These are phyloP conservation scores for Neelides folsomi DNA, from an alignment of 2,888 invertebrate species.

Conservation along the genomic window DNA sequence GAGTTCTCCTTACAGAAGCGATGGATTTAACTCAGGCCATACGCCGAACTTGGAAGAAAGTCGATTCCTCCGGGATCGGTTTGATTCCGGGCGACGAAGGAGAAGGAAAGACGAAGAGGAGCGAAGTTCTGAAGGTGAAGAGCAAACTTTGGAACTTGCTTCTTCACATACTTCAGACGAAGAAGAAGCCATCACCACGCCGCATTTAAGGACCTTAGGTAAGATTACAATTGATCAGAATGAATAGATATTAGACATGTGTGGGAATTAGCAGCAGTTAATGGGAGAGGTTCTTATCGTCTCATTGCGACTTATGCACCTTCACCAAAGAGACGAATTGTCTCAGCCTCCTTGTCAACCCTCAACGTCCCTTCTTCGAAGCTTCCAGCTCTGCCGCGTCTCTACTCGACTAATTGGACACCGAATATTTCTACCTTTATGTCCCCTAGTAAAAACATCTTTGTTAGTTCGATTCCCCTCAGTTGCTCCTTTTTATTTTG, in stretches of 20 bases:
- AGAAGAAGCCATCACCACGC: conserved; percentile 41
- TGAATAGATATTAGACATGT: not conserved
- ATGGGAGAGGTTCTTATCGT: conserved; percentile 20
- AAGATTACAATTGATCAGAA: conserved; percentile 1
- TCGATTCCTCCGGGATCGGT: conserved; percentile 9
- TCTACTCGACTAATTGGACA: conserved; percentile 33
- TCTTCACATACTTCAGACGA: conserved; percentile 94
- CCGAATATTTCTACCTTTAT: conserved; percentile 26
- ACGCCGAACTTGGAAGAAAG: conserved; percentile 9
- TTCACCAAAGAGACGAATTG: conserved; percentile 19
- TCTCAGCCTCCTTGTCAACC: conserved; percentile 30
- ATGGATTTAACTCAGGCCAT: conserved; percentile 23
- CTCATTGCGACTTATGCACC: conserved; percentile 15
- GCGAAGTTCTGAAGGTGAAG: conserved; percentile 42
- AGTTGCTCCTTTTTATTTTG: not conserved
- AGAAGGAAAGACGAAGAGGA: conserved; percentile 22
- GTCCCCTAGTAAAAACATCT: not conserved
- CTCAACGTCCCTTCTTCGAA: conserved; percentile 27
- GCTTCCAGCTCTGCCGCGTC: conserved; percentile 27
- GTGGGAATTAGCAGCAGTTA: conserved; percentile 10
- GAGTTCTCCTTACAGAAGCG: conserved; percentile 70
- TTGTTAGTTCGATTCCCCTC: not conserved
- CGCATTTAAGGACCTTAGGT: conserved; percentile 24
- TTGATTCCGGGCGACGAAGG: not conserved
- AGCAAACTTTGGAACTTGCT: conserved; percentile 74